Evolutionary conservation across 2,888 invertebrate genomes (phyloP).

Genomic region (Diarsia brunnea): DNA sequence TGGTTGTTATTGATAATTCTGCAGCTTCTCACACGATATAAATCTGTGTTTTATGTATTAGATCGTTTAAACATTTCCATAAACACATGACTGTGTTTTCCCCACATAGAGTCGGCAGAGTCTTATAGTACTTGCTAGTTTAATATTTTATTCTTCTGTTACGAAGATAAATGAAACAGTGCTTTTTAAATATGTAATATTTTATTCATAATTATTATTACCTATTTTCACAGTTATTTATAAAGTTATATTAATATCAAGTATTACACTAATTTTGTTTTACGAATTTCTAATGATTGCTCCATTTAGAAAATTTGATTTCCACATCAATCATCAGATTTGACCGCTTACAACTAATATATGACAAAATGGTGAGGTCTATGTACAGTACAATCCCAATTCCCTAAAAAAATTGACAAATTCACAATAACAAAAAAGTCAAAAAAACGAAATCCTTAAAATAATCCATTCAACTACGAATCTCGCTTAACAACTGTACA

Average conservation of each 20-base stretch:
- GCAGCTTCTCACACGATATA: background rate
- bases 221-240: slow-evolving; percentile 91
- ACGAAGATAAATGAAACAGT: slow-evolving; percentile 77
- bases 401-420: slow-evolving; percentile 93
- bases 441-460: slow-evolving; percentile 86
- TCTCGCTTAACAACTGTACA: slow-evolving; percentile 90
- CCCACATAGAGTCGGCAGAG: background rate
- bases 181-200: slow-evolving; percentile 89
- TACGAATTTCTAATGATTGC: slow-evolving; percentile 90
- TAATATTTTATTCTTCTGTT: background rate
- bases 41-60: too few species aligned
- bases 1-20: too few species aligned
- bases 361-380: slow-evolving; percentile 89
- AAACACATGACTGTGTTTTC: background rate
- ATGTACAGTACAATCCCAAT: slow-evolving; percentile 93
- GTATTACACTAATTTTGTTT: slow-evolving; percentile 90
- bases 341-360: slow-evolving; percentile 85
- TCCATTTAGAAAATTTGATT: slow-evolving; percentile 90
- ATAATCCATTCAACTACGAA: slow-evolving; percentile 89
- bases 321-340: slow-evolving; percentile 89
- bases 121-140: background rate
- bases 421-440: slow-evolving; percentile 92
- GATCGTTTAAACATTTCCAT: background rate
- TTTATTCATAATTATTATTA: slow-evolving; percentile 91
- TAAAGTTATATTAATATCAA: slow-evolving; percentile 92